Evolutionary conservation across 1,140 invertebrate genomes (phyloP), one percentile per base, ranked within the genome.

Genomic region (Portunus trituberculatus): DNA sequence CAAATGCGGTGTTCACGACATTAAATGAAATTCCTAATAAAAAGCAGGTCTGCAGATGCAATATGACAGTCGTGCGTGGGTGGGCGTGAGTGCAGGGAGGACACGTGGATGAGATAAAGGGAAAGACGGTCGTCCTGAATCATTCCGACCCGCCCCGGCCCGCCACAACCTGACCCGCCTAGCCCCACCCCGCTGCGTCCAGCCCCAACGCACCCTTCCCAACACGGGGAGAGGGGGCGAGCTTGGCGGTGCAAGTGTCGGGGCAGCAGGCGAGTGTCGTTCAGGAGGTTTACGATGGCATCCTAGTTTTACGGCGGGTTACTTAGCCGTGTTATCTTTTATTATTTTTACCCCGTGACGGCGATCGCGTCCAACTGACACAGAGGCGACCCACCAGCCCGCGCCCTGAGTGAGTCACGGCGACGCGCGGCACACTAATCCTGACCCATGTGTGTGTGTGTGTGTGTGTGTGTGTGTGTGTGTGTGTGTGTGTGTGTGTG

Each of bases 401-500:
- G 67, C 20, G 67, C 10, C 67, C n/a, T 76, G 67, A 76, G 67
- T 76, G 67, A 76, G 67, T 76, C 67, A 76, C 25, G n/a, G 67
- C 12, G 67, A 76, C 67, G 20, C 20, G 52, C 12, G 52, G 52
- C 20, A 20, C 12, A 20, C 52, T 59, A 59, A 59, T 59, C 52
- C 52, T 4, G 52, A 59, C 8, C 3, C 12, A 10, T 59, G 52
- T 59, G 52, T 59, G 52, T 16, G 52, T 16, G 52, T 12, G 20
- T 12, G 52, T 59, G 12, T 12, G 52, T 59, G 52, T 16, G 52
- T 59, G 52, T 76, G 67, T 76, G 67, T 76, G 67, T 76, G 67
- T 76, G 67, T 76, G 67, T 76, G 67, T 76, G 67, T 76, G 67
- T 59, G 67, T 76, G 67, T 76, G 67, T 76, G 67, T 76, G 67